Percentiles rank a stretch among this genome's conserved stretches.
phyloP scores from a whole-genome alignment of 2,113 vertebrate genomes.

The Bubo scandiacus region DNA sequence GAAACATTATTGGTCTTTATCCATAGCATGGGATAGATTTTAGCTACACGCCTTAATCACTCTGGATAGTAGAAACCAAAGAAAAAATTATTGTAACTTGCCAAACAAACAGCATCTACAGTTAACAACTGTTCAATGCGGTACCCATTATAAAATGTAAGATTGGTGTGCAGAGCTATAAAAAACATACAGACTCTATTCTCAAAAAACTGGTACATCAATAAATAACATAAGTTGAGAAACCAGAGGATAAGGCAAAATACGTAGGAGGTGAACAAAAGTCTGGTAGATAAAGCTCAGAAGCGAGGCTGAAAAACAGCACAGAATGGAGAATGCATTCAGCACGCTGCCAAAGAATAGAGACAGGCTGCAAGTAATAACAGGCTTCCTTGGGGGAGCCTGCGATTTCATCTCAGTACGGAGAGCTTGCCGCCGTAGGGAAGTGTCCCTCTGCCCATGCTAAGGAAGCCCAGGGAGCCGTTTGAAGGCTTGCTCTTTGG shows the following conservation, averaged over 20 bases:
- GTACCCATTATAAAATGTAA: constrained; percentile 4
- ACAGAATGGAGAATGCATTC: not conserved
- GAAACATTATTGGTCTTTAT: not conserved
- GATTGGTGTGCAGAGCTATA: not conserved
- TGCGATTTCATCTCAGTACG: not conserved
- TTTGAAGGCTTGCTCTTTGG: not conserved
- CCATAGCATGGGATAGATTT: not conserved
- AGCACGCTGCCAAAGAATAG: constrained; percentile 5
- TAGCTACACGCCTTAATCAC: not conserved
- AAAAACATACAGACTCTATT: constrained; percentile 23
- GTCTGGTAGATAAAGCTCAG: constrained; percentile 43
- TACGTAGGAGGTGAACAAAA: constrained; percentile 40
- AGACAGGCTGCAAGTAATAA: not conserved
- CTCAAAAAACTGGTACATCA: constrained; percentile 23
- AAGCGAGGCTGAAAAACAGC: not conserved
- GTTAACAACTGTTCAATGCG: constrained; percentile 7
- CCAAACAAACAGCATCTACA: not conserved
- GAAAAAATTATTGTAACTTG: not conserved
- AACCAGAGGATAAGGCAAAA: constrained; percentile 42
- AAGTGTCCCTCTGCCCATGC: not conserved
- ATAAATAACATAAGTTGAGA: constrained; percentile 56
- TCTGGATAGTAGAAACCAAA: not conserved
- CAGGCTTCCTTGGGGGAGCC: not conserved
- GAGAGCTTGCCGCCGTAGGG: not conserved
- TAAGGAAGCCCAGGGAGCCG: not conserved